These are phyloP conservation scores for Drosophila persimilis DNA, from an alignment of 1,140 invertebrate genomes.

Conservation along the genomic window DNA sequence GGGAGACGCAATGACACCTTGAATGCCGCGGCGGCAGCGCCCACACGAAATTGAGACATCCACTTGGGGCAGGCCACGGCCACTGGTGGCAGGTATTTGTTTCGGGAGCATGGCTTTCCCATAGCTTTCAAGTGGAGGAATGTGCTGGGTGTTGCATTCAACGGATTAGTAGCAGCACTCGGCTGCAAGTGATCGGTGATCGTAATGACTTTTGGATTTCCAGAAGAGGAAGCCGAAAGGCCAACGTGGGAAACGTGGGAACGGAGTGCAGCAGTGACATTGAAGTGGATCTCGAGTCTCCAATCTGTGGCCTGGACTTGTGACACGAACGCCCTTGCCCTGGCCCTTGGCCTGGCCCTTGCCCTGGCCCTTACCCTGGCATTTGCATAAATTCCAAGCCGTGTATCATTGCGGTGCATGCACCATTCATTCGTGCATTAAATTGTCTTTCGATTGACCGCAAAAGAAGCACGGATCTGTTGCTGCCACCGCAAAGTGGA, in stretches of 20 bases:
- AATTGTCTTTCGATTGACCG: slow-evolving; percentile 61
- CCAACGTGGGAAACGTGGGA: slow-evolving; percentile 43
- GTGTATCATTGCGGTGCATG: too few relatives aligned
- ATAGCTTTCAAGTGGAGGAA: slow-evolving; percentile 44
- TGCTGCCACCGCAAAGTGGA: too few relatives aligned
- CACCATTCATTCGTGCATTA: slow-evolving; percentile 67
- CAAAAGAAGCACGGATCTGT: slow-evolving; percentile 31
- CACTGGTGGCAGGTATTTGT: neutral
- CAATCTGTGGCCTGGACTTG: slow-evolving; percentile 11
- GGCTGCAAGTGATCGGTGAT: slow-evolving; percentile 50
- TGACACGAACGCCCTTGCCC: slow-evolving; percentile 31
- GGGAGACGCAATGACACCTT: slow-evolving; percentile 59
- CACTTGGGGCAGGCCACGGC: slow-evolving; percentile 6
- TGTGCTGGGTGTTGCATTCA: slow-evolving; percentile 59
- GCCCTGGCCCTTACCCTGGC: slow-evolving; percentile 19
- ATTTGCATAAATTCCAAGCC: slow-evolving; percentile 67
- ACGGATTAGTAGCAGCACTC: slow-evolving; percentile 69
- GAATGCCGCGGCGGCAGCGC: slow-evolving; percentile 42
- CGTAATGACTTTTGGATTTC: slow-evolving; percentile 73
- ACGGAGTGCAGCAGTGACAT: slow-evolving; percentile 57
- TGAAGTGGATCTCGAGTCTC: slow-evolving; percentile 18
- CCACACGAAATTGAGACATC: slow-evolving; percentile 74
- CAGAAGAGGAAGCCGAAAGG: too few relatives aligned
- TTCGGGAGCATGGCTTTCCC: slow-evolving; percentile 38
- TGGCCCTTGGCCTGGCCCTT: slow-evolving; percentile 17